Evolutionary conservation across 2,113 vertebrate species (phyloP).

Genomic region (Greenwoodochromis staneri): DNA sequence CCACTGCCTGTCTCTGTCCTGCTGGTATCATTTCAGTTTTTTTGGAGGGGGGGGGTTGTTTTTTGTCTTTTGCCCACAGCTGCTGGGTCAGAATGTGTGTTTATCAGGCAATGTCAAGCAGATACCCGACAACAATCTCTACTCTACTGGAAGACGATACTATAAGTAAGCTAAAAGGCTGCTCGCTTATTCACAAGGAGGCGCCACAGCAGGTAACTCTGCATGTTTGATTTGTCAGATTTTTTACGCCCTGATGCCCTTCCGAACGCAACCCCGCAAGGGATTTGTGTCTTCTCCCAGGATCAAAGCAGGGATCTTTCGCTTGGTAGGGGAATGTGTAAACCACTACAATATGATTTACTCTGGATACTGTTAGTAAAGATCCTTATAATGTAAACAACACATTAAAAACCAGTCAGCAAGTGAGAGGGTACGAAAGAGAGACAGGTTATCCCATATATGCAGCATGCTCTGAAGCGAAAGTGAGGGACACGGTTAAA

Average conservation of each 20-base stretch:
- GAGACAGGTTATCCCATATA: background rate
- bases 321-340: background rate
- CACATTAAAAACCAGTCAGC: background rate
- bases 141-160: background rate
- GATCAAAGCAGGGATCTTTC: background rate
- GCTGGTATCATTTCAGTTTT: slow-evolving; percentile 6
- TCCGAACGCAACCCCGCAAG: background rate
- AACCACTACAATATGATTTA: background rate
- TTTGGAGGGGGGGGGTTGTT: background rate
- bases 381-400: background rate
- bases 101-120: slow-evolving; percentile 21
- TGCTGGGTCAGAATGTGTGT: background rate
- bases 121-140: background rate
- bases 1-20: slow-evolving; percentile 24
- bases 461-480: background rate
- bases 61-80: background rate
- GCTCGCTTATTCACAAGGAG: background rate
- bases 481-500: background rate
- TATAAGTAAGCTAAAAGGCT: background rate
- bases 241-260: background rate
- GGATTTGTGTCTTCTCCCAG: background rate
- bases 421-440: background rate
- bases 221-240: background rate
- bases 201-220: background rate
- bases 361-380: background rate